Base-by-base conservation (phyloP, 2,113 vertebrate species). In the Xenopus tropicalis region DNA sequence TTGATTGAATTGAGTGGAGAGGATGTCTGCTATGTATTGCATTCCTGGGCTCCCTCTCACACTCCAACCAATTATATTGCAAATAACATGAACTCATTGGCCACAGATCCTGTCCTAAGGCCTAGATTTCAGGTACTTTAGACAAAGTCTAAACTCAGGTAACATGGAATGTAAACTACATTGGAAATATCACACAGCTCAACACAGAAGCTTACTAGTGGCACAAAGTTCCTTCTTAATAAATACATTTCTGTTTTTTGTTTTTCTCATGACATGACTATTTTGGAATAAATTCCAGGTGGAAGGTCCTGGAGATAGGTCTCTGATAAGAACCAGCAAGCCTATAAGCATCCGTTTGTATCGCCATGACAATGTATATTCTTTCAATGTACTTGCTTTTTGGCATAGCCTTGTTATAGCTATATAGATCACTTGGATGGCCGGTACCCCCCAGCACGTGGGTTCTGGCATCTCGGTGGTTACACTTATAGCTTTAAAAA, bases 81-180 rank as follows among this genome's bases (percentile, higher is more conserved):
- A 25, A 58, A 48, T 10, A 44, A 44, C 78, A 78, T 72, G 74
- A 81, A 83, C 84, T 74, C 83, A 87, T 85, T 68, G 86, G 87
- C 92, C 88, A 93, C 91, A 90, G 90, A 86, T 90, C 91, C 87
- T 87, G 86, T 84, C 86, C 86, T 88, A 83, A 81, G 86, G 91
- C 90, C 90, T 90, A 89, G 70, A 89, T 91, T 97, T 95, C 94
- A 94, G 93, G 95, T 95, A 93, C 93, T 92, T 92, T 90, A 91
- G 86, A 87, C 77, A 86, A 94, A 93, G 93, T 94, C 87, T 91
- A 91, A 93, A 93, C 96, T 98, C 96, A 96, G 95, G 95, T 96
- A 95, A 94, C 93, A 90, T 91, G 93, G 92, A 95, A 94, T 94
- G 93, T 96, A 93, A 90, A 87, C 89, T 85, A 88, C 88, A 88